phyloP scores from a whole-genome alignment of 2,888 invertebrate genomes.

The Panzeria rudis region DNA sequence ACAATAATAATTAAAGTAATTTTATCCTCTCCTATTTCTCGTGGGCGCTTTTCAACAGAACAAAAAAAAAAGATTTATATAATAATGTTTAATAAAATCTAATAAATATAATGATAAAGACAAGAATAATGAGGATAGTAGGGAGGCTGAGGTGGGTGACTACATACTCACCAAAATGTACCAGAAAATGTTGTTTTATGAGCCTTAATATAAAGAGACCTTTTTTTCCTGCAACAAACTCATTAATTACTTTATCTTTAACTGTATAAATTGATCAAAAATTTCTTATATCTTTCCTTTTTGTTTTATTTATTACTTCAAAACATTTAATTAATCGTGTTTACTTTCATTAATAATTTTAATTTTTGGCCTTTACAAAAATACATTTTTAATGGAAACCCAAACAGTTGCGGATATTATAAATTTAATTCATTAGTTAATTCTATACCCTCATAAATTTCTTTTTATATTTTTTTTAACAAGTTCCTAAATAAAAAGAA shows the following conservation, averaged over 20 bases:
- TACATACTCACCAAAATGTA: background rate
- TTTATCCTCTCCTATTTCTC: background rate
- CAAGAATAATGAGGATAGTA: background rate
- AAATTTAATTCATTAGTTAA: too few relatives aligned
- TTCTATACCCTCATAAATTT: too few relatives aligned
- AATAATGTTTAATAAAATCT: background rate
- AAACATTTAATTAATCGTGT: background rate
- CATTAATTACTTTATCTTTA: background rate
- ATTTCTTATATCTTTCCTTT: background rate
- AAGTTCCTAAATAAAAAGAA: too few relatives aligned
- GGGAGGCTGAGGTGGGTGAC: too few relatives aligned
- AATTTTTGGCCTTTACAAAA: background rate
- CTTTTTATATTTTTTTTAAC: too few relatives aligned
- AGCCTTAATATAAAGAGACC: background rate
- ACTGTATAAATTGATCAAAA: background rate
- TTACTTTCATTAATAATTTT: background rate
- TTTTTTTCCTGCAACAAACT: background rate
- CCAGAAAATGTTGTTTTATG: too few relatives aligned
- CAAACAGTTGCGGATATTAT: background rate
- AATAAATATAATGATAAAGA: background rate
- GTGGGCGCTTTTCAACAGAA: background rate
- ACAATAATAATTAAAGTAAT: constrained; percentile 1
- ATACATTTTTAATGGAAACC: background rate
- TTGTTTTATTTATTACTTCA: background rate
- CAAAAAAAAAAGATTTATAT: background rate